These are phyloP conservation scores for Astreopora myriophthalma DNA, from an alignment of 64 coral and sea anemone genomes.

Conservation along the genomic window DNA sequence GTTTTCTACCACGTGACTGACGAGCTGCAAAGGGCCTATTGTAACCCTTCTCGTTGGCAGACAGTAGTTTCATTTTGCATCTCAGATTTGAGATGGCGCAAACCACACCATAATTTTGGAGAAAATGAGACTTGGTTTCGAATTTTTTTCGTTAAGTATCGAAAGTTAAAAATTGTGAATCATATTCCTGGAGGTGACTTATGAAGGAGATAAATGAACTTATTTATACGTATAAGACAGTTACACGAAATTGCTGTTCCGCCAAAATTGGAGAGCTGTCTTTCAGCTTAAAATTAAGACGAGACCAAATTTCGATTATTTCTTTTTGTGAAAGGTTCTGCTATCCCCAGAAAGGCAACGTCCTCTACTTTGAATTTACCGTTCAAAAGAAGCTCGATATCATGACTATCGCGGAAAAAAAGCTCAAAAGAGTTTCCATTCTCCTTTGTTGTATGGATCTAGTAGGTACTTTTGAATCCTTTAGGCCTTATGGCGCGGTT, in stretches of 20 bases:
- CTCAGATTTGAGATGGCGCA: not conserved
- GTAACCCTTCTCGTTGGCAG: not conserved
- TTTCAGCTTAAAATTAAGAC: not conserved
- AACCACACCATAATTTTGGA: not conserved
- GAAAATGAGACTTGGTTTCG: not conserved
- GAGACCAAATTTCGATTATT: not conserved
- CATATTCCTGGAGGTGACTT: not conserved
- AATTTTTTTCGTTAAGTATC: not conserved
- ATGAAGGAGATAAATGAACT: not conserved
- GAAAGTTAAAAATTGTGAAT: not conserved
- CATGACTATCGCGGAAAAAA: not conserved
- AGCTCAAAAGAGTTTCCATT: no score
- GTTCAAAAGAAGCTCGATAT: not conserved
- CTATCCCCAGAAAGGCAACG: not conserved
- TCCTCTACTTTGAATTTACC: not conserved
- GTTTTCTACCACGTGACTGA: no score
- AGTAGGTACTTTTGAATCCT: no score
- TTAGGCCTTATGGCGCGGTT: no score
- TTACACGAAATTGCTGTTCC: not conserved
- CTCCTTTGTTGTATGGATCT: no score
- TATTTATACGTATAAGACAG: not conserved
- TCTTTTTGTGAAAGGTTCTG: not conserved
- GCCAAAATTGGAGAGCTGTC: not conserved
- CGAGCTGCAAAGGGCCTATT: no score
- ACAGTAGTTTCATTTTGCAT: not conserved